phyloP scores from a whole-genome alignment of 1,140 invertebrate species.

The Gryon sp. region DNA sequence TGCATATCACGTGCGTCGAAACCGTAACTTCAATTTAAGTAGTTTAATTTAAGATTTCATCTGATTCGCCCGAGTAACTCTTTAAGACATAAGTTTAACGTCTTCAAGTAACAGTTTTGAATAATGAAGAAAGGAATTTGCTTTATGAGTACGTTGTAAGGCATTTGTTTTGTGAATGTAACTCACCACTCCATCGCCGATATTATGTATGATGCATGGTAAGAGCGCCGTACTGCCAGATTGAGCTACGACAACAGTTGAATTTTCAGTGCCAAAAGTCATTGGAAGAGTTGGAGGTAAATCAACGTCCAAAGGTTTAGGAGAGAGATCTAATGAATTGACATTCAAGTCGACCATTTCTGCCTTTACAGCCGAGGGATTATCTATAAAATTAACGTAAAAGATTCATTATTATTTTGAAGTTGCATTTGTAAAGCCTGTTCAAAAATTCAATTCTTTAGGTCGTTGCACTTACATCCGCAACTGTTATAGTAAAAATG shows the following conservation, averaged over 20 bases:
- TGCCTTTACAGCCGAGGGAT: slow-evolving; percentile 65
- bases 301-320: slow-evolving; percentile 72
- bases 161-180: slow-evolving; percentile 38
- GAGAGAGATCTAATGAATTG: slow-evolving; percentile 73
- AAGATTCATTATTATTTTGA: slow-evolving; percentile 54
- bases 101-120: slow-evolving; percentile 27
- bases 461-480: slow-evolving; percentile 11
- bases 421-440: slow-evolving; percentile 27
- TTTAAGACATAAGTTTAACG: slow-evolving; percentile 33
- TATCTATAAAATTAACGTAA: slow-evolving; percentile 63
- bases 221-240: slow-evolving; percentile 89
- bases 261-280: slow-evolving; percentile 90
- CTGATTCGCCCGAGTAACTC: slow-evolving; percentile 8
- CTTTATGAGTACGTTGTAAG: slow-evolving; percentile 17
- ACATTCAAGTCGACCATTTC: slow-evolving; percentile 71
- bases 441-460: slow-evolving; percentile 25
- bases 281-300: slow-evolving; percentile 78
- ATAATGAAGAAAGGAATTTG: no score
- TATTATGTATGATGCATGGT: slow-evolving; percentile 90
- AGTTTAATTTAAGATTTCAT: slow-evolving; percentile 35
- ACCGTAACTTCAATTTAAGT: neutral
- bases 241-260: slow-evolving; percentile 88
- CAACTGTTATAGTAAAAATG: slow-evolving; percentile 34
- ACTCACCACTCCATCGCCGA: slow-evolving; percentile 92
- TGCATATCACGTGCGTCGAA: slow-evolving; percentile 24